Evolutionary conservation across 1,140 invertebrate species (phyloP).

Genomic region (Halictus rubicundus): DNA sequence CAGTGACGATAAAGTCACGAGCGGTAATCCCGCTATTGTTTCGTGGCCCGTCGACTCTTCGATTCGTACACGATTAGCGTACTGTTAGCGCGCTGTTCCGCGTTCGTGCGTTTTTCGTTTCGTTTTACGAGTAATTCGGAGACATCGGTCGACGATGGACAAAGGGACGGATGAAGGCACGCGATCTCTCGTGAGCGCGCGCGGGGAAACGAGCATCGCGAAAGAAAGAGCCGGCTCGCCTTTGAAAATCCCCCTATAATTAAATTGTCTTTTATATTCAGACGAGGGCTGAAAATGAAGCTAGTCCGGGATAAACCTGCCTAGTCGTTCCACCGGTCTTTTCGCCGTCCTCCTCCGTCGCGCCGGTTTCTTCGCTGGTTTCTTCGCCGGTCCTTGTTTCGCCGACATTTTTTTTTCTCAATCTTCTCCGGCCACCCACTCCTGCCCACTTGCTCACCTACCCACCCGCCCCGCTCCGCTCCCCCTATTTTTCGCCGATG

Average conservation of each 20-base stretch:
- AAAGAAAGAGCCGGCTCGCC: conserved; percentile 28
- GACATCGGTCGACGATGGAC: conserved; percentile 28
- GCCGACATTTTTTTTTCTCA: conserved; percentile 7
- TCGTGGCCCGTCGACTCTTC: no score
- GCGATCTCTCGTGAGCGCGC: not conserved
- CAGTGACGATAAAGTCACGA: conserved; percentile 4
- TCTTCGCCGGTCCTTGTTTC: not conserved
- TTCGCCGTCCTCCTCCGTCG: not conserved
- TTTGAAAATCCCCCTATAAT: conserved; percentile 72
- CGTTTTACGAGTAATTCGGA: conserved; percentile 28
- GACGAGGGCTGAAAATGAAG: conserved; percentile 66
- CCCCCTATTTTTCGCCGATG: conserved; percentile 1
- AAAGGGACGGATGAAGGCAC: conserved; percentile 15
- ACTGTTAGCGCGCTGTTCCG: no score
- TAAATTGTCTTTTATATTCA: conserved; percentile 75
- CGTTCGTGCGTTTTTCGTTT: conserved; percentile 1
- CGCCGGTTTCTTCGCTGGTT: not conserved
- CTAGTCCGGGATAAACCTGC: conserved; percentile 62
- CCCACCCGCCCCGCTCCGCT: not conserved
- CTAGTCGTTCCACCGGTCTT: conserved; percentile 48
- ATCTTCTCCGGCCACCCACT: conserved; percentile 3
- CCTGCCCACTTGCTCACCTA: not conserved
- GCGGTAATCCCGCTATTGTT: not conserved
- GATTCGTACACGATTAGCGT: no score
- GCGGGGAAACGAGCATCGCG: conserved; percentile 16